Evolutionary conservation across 1,140 invertebrate species (phyloP), one percentile per base, ranked within the genome.

Genomic region (Phthorimaea operculella): DNA sequence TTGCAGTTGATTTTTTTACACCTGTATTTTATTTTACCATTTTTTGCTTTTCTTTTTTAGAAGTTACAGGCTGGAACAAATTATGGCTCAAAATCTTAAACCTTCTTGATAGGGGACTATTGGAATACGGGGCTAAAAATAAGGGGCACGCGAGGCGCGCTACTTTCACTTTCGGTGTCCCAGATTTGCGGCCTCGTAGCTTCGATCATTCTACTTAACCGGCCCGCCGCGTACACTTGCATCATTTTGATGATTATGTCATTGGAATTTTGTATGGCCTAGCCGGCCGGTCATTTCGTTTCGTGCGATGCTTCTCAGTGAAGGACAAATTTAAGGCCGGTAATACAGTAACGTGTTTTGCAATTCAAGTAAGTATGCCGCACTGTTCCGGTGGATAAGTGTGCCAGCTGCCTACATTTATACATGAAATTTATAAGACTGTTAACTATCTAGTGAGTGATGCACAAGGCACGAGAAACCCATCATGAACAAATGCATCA

Each of bases 81-180:
- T n/a, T n/a, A n/a, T n/a, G n/a, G n/a, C n/a, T 28, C 6, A 4
- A 28, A 28, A 28, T 28, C 21, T 28, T 28, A 28, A 28, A n/a
- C n/a, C 6, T 28, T 28, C 2, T 28, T 6, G 21, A 28, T 28
- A 28, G 21, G 21, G 21, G 6, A 28, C 6, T 28, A 6, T 28
- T 2, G 21, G 21, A 4, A 4, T 28, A 28, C 21, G 21, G 21
- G 6, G 21, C 21, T 28, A 4, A 28, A 28, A 28, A 4, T 28
- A 6, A 28, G 21, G 21, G 21, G 21, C 21, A 28, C 21, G 6
- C 21, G 21, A 28, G 52, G 28, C 68, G 76, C 68, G 63, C 73
- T 49, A 77, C 74, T 79, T 79, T 79, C 76, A 76, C 76, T 70
- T 57, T 61, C 64, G 48, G 58, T 60, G 76, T 64, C 67, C 74